Evolutionary conservation across 2,113 vertebrate species (phyloP), one percentile per base, ranked within the genome.

Genomic region (Xenopus borealis): DNA sequence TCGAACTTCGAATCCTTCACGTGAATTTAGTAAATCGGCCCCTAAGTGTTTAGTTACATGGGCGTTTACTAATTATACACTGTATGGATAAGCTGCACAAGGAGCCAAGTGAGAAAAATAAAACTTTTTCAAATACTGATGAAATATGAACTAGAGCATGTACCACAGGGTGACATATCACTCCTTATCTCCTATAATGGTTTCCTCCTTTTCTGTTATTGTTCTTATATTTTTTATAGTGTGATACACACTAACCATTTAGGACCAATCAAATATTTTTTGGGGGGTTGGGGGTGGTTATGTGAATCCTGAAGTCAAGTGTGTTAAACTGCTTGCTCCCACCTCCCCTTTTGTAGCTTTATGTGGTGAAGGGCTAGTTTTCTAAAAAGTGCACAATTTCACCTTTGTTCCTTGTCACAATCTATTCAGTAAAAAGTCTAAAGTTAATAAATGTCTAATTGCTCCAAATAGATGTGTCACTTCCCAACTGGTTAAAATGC

Each of bases 31-130:
- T n/a, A n/a, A n/a, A n/a, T n/a, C n/a, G n/a, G n/a, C n/a, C n/a
- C n/a, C n/a, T n/a, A n/a, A 85, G 78, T 82, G 81, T 82, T 86
- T 74, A 79, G 81, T 86, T 83, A 82, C 83, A 85, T 83, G 86
- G 83, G 84, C 88, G 68, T 82, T 74, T 74, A 74, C 67, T 55
- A 55, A 64, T 46, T 64, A 64, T 63, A 70, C 18, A 45, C 47
- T 47, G 4, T 46, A 57, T 14, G n/a, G 27, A 45, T 23, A 19
- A 69, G 23, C 10, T 44, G 12, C 30, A 63, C 11, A 19, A 55
- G 46, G 10, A 76, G 58, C 44, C 17, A 69, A 76, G 57, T 69
- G 17, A 16, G 52, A 58, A 72, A 66, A 18, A 69, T 40, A 69
- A 70, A 16, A 44, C 44, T 30, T 30, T 27, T 13, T 33, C 20